A percentile compares a stretch with the other conserved stretches of the same genome.
Evolutionary conservation across 2,113 vertebrate genomes (phyloP).

Genomic region (Ellobius talpinus): DNA sequence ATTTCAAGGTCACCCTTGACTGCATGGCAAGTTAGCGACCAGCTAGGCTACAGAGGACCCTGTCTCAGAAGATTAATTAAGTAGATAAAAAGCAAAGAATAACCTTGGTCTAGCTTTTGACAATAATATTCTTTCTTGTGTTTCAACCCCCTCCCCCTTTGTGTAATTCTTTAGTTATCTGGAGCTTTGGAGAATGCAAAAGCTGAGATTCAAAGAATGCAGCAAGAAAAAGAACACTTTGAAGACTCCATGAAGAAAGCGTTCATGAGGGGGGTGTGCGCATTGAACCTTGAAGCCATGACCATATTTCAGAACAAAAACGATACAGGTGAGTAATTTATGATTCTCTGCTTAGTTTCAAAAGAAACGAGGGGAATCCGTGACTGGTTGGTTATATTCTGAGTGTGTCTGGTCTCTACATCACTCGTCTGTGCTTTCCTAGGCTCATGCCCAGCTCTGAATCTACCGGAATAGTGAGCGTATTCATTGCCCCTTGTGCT

Average conservation of each 20-base stretch:
- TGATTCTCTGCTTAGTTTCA: background rate
- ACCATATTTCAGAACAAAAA: slow-evolving; percentile 91
- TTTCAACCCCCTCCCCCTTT: background rate
- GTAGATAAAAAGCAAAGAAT: background rate
- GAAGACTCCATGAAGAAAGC: slow-evolving; percentile 98
- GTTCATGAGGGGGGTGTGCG: slow-evolving; percentile 98
- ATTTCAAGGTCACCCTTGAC: background rate
- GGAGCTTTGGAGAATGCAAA: slow-evolving; percentile 89
- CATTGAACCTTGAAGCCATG: slow-evolving; percentile 97
- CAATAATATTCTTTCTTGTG: background rate
- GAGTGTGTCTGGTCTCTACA: background rate
- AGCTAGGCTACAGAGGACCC: background rate
- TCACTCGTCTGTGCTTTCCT: background rate
- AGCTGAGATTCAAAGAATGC: slow-evolving; percentile 92
- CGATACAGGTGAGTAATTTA: slow-evolving; percentile 86
- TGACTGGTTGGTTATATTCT: background rate
- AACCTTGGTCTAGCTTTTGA: background rate
- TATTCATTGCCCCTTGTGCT: background rate
- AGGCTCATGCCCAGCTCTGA: background rate
- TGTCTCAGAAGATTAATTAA: background rate
- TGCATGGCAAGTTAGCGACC: background rate
- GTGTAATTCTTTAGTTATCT: slow-evolving; percentile 81
- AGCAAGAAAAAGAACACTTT: slow-evolving; percentile 91
- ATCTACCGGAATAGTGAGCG: background rate
- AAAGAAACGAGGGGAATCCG: background rate